Conservation (phyloP, 2,888 invertebrate species). For the Leucoptera coffeella region DNA sequence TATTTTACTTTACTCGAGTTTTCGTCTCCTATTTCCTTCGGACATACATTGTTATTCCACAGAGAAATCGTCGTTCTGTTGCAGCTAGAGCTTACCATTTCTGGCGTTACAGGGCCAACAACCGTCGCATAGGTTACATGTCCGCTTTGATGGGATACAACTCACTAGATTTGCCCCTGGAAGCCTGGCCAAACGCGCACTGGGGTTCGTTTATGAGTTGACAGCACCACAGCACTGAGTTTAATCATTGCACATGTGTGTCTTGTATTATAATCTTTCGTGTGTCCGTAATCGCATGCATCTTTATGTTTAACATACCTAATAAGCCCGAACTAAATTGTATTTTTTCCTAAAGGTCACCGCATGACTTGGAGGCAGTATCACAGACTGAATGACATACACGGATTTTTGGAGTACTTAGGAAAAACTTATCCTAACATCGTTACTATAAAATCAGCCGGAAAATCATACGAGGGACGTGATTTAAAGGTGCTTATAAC, state of each 20-base stretch:
- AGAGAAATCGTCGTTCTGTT: conserved; percentile 37
- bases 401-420: conserved; percentile 71
- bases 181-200: conserved; percentile 55
- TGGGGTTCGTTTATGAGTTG: conserved; percentile 54
- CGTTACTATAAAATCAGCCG: conserved; percentile 68
- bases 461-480: conserved; percentile 67
- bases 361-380: conserved; percentile 76
- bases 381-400: conserved; percentile 68
- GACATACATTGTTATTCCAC: conserved; percentile 35
- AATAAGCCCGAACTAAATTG: background rate
- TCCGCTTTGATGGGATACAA: conserved; percentile 48
- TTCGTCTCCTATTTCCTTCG: too few relatives aligned
- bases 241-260: conserved; percentile 5
- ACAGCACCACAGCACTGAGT: conserved; percentile 16
- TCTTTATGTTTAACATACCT: background rate
- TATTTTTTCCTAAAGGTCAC: conserved; percentile 28
- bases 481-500: conserved; percentile 57
- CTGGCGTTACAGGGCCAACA: conserved; percentile 50
- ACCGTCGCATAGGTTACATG: conserved; percentile 28
- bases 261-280: background rate
- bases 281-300: conserved; percentile 2
- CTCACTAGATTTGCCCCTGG: conserved; percentile 49
- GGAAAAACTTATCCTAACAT: conserved; percentile 69
- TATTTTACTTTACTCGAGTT: conserved; percentile 3
- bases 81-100: conserved; percentile 52